A percentile compares a stretch with the other conserved stretches of the same genome.
Conservation (phyloP, 2,113 vertebrate species). For the Alces alces region DNA sequence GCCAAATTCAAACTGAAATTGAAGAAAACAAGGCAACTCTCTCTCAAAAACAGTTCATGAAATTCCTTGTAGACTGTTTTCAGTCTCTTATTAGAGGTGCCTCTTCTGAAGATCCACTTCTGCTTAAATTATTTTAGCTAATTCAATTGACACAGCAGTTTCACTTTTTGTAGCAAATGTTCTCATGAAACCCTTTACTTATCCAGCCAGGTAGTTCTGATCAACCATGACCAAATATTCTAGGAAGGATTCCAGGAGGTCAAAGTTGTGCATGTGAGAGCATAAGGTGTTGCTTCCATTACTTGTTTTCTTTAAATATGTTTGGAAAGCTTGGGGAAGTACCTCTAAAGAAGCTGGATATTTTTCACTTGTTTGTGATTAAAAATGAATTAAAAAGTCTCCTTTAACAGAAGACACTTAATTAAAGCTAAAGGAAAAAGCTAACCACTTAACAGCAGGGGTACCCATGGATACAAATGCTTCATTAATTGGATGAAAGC, state of each 20-base stretch:
- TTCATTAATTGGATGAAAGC: slow-evolving; percentile 56
- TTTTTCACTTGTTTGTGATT: slow-evolving; percentile 52
- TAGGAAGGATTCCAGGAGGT: background rate
- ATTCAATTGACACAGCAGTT: background rate
- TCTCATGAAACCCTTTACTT: background rate
- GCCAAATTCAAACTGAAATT: background rate
- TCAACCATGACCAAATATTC: background rate
- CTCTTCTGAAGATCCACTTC: background rate
- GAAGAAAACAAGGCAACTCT: background rate
- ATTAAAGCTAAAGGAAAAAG: slow-evolving; percentile 65
- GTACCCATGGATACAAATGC: slow-evolving; percentile 31
- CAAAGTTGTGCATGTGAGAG: background rate
- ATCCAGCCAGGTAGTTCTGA: background rate
- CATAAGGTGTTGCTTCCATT: background rate
- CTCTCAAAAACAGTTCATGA: background rate
- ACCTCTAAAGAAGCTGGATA: background rate
- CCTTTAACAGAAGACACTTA: slow-evolving; percentile 56
- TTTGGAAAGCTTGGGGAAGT: background rate
- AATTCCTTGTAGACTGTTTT: background rate
- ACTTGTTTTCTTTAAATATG: background rate
- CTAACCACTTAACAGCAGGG: slow-evolving; percentile 46
- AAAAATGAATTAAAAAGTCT: slow-evolving; percentile 27
- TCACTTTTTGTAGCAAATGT: background rate
- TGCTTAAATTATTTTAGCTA: background rate
- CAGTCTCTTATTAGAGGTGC: background rate